phyloP scores from a whole-genome alignment of 1,140 invertebrate species.

The Akabosia matsudoensis region DNA sequence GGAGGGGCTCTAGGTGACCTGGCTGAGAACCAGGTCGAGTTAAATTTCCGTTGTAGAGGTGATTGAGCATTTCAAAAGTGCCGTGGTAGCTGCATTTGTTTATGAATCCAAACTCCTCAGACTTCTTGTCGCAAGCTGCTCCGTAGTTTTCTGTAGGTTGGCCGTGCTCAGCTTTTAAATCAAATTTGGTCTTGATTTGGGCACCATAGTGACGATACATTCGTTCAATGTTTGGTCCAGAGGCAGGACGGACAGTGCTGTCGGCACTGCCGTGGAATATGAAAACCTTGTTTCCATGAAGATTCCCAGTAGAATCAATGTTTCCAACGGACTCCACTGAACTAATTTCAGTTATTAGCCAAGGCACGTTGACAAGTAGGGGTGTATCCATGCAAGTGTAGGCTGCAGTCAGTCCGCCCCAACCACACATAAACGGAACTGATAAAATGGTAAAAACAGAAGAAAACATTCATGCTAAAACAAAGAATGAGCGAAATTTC shows the following conservation, averaged over 20 bases:
- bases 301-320: conserved; percentile 50
- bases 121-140: conserved; percentile 47
- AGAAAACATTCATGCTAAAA: too few species aligned
- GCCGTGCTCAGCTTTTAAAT: conserved; percentile 13
- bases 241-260: conserved; percentile 48
- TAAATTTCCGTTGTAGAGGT: conserved; percentile 50
- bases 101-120: conserved; percentile 47
- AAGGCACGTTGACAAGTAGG: conserved; percentile 43
- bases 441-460: too few species aligned
- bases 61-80: conserved; percentile 52
- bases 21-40: conserved; percentile 27
- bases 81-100: conserved; percentile 53
- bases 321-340: conserved; percentile 45
- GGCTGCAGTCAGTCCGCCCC: conserved; percentile 44
- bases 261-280: conserved; percentile 51
- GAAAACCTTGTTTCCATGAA: conserved; percentile 50
- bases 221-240: conserved; percentile 48
- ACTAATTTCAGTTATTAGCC: conserved; percentile 44
- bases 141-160: conserved; percentile 53
- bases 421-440: conserved; percentile 46
- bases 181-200: conserved; percentile 49
- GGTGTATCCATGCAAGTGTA: conserved; percentile 50
- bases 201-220: conserved; percentile 50
- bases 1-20: conserved; percentile 40
- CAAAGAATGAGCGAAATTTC: too few species aligned